A percentile compares a stretch with the other conserved stretches of the same genome.
Conservation (phyloP, 2,113 vertebrate genomes). For the Micromys minutus region DNA sequence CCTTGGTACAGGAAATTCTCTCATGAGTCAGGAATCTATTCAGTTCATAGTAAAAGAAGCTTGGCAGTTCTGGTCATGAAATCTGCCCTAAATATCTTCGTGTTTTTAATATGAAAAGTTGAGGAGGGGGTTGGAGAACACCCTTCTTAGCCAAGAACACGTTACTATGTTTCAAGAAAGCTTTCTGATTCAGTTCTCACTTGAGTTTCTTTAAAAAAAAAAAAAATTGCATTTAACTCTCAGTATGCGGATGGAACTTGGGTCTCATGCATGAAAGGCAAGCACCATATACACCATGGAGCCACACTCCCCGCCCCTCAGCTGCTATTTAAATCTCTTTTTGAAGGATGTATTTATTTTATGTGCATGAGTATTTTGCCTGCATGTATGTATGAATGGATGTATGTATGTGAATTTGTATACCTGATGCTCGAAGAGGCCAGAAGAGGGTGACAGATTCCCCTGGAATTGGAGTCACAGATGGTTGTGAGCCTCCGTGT, state of each 20-base stretch:
- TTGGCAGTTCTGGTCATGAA: not conserved
- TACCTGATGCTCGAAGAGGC: too few relatives aligned
- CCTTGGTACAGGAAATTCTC: slow-evolving; percentile 2
- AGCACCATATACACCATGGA: not conserved
- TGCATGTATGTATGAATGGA: too few relatives aligned
- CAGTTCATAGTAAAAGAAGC: not conserved
- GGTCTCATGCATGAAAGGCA: not conserved
- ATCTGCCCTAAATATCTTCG: not conserved
- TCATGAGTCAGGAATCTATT: slow-evolving; percentile 34
- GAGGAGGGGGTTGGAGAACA: not conserved
- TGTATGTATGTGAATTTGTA: not conserved
- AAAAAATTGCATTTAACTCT: not conserved
- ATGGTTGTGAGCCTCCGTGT: not conserved
- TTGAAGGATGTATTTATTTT: not conserved
- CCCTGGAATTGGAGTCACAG: not conserved
- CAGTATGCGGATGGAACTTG: not conserved
- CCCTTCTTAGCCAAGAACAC: not conserved
- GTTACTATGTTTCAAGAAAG: not conserved
- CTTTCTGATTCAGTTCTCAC: not conserved
- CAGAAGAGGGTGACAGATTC: not conserved
- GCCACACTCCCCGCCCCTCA: not conserved
- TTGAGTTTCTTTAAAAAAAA: not conserved
- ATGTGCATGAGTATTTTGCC: not conserved
- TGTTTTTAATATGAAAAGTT: not conserved
- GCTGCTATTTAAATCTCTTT: not conserved